Evolutionary conservation across 2,888 invertebrate genomes (phyloP), one percentile per base, ranked within the genome.

Genomic region (Tanaodytes sp.): DNA sequence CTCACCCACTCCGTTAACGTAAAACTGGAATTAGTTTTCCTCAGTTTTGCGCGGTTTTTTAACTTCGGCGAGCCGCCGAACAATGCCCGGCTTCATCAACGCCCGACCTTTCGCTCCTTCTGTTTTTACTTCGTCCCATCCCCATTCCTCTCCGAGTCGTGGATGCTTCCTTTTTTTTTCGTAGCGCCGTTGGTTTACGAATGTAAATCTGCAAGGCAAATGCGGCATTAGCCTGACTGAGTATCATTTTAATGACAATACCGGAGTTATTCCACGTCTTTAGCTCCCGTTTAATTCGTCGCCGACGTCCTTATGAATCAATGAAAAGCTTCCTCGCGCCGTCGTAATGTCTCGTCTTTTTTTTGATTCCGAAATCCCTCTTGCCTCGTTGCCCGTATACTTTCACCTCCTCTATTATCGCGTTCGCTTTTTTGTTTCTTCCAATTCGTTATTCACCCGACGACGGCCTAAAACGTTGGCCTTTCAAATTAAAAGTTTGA

Each of bases 71-170:
- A 42, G 48, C 49, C 48, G 31, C 39, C 58, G 59, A 55, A 67
- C 61, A 55, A 67, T 61, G 51, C 27, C 33, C 67, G 40, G 55
- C 40, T 67, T 67, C 67, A 54, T 67, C 61, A 58, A 58, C 65
- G 46, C 54, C 40, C 55, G 45, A 51, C 51, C 64, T 55, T 57
- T 43, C 30, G 23, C 57, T 45, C 36, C 36, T 40, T 46, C 45
- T 27, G 14, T 39, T 33, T 33, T 33, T 9, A 4, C 9, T 27
- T 27, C 9, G 5, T 27, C 5, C 9, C 9, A 6, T 9, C 27
- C 27, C 27, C 27, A 9, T 27, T 6, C 5, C 27, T 27, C 5
- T 4, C 27, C 27, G 27, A 9, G 27, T 27, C 27, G 4, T 27
- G 27, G n/a, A n/a, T n/a, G n/a, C n/a, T n/a, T n/a, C n/a, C 27